Base-by-base conservation (phyloP, 2,888 invertebrate species). In the Tupiocoris notatus region DNA sequence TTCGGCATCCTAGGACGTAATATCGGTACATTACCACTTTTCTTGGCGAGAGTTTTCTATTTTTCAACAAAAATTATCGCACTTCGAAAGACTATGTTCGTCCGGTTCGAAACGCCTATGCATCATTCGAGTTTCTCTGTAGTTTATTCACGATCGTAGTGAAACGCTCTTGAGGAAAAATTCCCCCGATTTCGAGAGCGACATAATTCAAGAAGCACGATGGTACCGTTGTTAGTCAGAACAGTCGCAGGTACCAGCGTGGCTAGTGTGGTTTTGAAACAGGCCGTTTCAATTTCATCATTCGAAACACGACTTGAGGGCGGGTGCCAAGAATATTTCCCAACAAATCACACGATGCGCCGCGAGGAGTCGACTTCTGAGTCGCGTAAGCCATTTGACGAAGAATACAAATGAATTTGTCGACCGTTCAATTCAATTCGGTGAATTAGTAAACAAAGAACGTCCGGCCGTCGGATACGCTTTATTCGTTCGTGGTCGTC, bases 261-360 rank as follows among this genome's bases (percentile, higher is more conserved):
- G 39, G 39, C 39, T 39, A n/a, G 6, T 39, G 39, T 39, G 39
- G 39, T 39, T 39, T 39, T 12, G 39, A 39, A 39, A 39, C 6
- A 39, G 39, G 3, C 39, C 39, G 12, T 39, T 39, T 12, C 39
- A 12, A 39, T 39, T 39, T 39, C 39, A 39, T 7, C 12, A 39
- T 3, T 39, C 39, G 12, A 39, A 12, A 39, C 39, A 39, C 39
- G 39, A 39, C 6, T 39, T 12, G 39, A 39, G 39, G 39, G 16
- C 9, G 57, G 23, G 57, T 67, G 67, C 67, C 67, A 67, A 67
- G 57, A 67, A 67, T 67, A 67, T 67, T 67, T 67, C 67, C 22
- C 67, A 67, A 67, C 67, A 56, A 56, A 67, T 54, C 67, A 17
- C 25, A 39, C 65, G 65, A 24, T 65, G 65, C 65, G 65, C 39